Conservation (phyloP, 2,888 invertebrate species). For the Sinopyrophorus schimmeli region DNA sequence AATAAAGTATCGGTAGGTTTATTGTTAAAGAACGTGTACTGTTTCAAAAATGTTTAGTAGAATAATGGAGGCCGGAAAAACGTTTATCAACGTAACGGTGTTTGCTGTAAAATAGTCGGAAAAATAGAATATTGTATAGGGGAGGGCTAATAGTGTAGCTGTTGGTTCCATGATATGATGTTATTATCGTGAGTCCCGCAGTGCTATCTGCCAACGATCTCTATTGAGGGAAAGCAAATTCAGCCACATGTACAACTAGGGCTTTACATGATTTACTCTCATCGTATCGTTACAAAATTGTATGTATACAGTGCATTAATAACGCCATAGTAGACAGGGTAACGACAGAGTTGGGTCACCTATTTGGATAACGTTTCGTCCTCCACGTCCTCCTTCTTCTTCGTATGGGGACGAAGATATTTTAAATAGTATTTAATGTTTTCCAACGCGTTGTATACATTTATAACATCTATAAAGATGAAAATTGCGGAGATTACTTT, state of each 20-base stretch:
- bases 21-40: no score
- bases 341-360: conserved; percentile 17
- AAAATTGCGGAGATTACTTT: conserved; percentile 30
- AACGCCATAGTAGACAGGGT: conserved; percentile 21
- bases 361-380: conserved; percentile 14
- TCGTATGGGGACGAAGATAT: conserved; percentile 15
- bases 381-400: no score
- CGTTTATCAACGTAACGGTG: conserved; percentile 12
- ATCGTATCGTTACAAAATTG: conserved; percentile 33
- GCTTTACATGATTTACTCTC: conserved; percentile 35
- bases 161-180: conserved; percentile 32
- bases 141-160: conserved; percentile 27
- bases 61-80: conserved; percentile 5
- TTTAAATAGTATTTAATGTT: conserved; percentile 24
- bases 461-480: conserved; percentile 31
- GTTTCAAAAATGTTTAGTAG: conserved; percentile 5
- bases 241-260: conserved; percentile 28
- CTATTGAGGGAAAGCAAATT: conserved; percentile 37
- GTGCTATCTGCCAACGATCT: conserved; percentile 36
- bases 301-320: conserved; percentile 34
- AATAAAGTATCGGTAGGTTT: no score
- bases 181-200: conserved; percentile 37
- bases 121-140: conserved; percentile 29
- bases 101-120: conserved; percentile 21
- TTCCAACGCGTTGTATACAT: conserved; percentile 29